A percentile compares a stretch with the other conserved stretches of the same genome.
Conservation (phyloP, 2,797 vertebrate species). For the Silurus aristotelis region DNA sequence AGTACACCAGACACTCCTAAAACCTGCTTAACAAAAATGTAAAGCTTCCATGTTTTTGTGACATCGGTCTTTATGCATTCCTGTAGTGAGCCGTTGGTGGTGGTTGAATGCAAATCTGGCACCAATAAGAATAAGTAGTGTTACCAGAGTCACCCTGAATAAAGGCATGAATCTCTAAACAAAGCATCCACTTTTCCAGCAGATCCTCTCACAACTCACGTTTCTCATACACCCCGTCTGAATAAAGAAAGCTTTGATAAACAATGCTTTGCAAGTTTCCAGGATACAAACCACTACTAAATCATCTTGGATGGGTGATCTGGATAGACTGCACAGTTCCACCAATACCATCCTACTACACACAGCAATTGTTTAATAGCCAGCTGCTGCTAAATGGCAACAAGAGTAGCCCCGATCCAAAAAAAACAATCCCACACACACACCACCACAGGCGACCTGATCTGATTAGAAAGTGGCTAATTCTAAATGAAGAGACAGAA, state of each 20-base stretch:
- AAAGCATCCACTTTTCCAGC: conserved; percentile 10
- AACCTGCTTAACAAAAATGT: neutral
- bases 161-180: conserved; percentile 1
- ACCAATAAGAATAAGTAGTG: neutral
- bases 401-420: neutral
- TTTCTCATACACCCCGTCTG: conserved; percentile 21
- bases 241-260: conserved; percentile 12
- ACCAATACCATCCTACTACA: neutral
- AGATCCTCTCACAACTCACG: conserved; percentile 29
- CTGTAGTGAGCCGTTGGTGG: neutral
- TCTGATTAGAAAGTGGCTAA: conserved; percentile 35
- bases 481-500: conserved; percentile 49
- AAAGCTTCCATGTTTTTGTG: neutral
- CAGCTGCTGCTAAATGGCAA: neutral
- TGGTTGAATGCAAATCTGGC: conserved; percentile 15
- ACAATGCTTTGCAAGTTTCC: conserved; percentile 16
- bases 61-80: neutral
- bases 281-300: conserved; percentile 22
- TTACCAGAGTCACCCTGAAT: neutral
- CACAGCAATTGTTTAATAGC: neutral
- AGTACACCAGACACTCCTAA: neutral
- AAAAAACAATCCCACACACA: neutral
- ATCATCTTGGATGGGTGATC: conserved; percentile 25
- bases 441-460: neutral
- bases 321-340: conserved; percentile 23